Conservation (phyloP, 1,140 invertebrate species). For the Brachionus plicatilis region DNA sequence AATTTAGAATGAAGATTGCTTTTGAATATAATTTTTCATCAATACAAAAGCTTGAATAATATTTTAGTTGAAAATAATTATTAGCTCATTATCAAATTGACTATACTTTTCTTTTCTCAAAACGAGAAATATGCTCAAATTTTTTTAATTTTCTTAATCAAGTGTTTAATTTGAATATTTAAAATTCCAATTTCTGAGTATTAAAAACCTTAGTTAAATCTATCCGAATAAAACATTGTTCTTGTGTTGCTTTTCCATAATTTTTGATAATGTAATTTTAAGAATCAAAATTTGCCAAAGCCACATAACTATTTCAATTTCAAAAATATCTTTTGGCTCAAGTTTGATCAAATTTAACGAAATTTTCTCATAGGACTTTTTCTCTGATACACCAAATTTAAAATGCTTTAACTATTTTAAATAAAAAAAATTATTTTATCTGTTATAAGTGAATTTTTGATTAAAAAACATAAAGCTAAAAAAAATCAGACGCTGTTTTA, state of each 20-base stretch:
- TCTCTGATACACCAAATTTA: no score
- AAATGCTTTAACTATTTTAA: no score
- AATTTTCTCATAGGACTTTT: not conserved
- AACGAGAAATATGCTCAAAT: not conserved
- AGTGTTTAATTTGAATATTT: not conserved
- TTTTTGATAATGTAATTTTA: not conserved
- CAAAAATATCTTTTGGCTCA: not conserved
- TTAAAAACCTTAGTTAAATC: not conserved
- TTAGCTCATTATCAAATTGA: not conserved
- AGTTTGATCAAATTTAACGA: not conserved
- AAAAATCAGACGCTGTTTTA: not conserved
- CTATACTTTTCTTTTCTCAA: not conserved
- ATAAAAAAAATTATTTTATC: no score
- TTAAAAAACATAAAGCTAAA: not conserved
- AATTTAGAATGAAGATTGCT: not conserved
- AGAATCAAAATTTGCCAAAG: no score
- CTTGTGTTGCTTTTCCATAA: not conserved
- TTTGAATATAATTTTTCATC: not conserved
- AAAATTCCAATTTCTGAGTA: not conserved
- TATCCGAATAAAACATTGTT: not conserved
- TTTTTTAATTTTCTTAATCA: not conserved
- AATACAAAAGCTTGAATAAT: not conserved
- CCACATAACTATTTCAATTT: no score
- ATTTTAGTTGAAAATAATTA: not conserved
- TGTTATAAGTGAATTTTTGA: not conserved